These are phyloP conservation scores for Oscarella lobularis DNA, from an alignment of 37 sponge, comb jelly and placozoan species.

Conservation along the genomic window DNA sequence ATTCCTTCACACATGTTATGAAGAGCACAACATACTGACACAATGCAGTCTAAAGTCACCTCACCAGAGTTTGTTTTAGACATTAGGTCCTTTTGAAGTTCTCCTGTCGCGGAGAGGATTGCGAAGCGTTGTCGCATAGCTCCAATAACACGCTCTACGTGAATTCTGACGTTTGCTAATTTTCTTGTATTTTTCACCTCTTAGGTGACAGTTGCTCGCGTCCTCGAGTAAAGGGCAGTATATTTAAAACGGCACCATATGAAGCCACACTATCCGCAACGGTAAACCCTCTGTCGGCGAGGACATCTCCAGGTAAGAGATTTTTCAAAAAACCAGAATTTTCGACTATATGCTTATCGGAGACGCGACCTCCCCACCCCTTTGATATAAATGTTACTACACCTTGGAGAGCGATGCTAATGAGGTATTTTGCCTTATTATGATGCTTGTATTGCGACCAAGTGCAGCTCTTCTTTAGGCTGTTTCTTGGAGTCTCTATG, in stretches of 20 bases:
- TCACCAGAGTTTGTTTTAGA: too few species aligned
- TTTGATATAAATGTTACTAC: background rate
- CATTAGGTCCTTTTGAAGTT: too few species aligned
- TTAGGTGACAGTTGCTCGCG: too few species aligned
- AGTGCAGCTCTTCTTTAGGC: background rate
- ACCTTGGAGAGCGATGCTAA: conserved; percentile 12
- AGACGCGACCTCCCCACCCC: background rate
- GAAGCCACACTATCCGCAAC: conserved; percentile 17
- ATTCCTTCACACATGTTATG: too few species aligned
- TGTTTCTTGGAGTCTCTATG: background rate
- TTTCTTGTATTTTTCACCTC: too few species aligned
- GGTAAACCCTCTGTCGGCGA: conserved; percentile 32
- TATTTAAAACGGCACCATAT: conserved; percentile 23
- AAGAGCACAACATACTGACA: too few species aligned
- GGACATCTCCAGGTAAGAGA: conserved; percentile 29
- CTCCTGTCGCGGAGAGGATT: too few species aligned
- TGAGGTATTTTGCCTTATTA: conserved; percentile 15
- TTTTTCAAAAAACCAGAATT: conserved; percentile 21
- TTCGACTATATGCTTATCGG: conserved; percentile 10
- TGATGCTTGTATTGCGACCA: conserved; percentile 22
- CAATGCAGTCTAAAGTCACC: too few species aligned
- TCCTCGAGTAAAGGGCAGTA: too few species aligned
- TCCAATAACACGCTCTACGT: too few species aligned
- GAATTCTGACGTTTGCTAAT: too few species aligned
- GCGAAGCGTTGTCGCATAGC: too few species aligned